Evolutionary conservation across 2,113 vertebrate genomes (phyloP), one percentile per base, ranked within the genome.

Genomic region (Coracopsis vasa): DNA sequence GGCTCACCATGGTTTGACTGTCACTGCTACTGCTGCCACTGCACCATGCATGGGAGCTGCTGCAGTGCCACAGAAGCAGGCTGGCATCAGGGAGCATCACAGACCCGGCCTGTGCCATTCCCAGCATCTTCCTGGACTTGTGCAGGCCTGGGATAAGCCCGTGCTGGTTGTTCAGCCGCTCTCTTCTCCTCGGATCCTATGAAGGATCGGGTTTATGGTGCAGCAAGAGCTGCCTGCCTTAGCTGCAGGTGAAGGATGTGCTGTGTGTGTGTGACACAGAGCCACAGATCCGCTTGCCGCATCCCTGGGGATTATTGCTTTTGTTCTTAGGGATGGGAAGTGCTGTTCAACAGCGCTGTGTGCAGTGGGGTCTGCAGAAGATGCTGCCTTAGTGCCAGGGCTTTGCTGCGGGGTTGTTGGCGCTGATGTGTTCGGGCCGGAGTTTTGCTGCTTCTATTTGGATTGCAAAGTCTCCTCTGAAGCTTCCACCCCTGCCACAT

Each of bases 341-440:
- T 13, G 64, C 92, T 93, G 5, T 80, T 94, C 80, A 86, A 80
- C 64, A 58, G 75, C n/a, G 74, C 85, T 86, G 83, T 93, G 92
- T 80, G 86, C 86, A 66, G 6, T 19, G 45, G 19, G 5, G 14
- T 60, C 65, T 81, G 64, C 50, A 31, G 86, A 42, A 42, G 27
- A 33, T 53, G 64, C 77, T 56, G 25, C 4, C 51, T 54, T 78
- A 3, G 67, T 77, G 80, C 74, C 3, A 2, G 62, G 8, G 45
- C 42, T 48, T 70, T 88, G 62, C 70, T 82, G 70, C 81, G 64
- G 65, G 35, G 23, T 15, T 9, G 25, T 9, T 28, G 19, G 53
- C 4, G 29, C 29, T 54, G 53, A 54, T 54, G 53, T 60, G 13
- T 37, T 69, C 90, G 80, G 71, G 54, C 54, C 80, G 44, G 60